Evolutionary conservation across 2,888 invertebrate genomes (phyloP).

Genomic region (Hyppa rectilinea): DNA sequence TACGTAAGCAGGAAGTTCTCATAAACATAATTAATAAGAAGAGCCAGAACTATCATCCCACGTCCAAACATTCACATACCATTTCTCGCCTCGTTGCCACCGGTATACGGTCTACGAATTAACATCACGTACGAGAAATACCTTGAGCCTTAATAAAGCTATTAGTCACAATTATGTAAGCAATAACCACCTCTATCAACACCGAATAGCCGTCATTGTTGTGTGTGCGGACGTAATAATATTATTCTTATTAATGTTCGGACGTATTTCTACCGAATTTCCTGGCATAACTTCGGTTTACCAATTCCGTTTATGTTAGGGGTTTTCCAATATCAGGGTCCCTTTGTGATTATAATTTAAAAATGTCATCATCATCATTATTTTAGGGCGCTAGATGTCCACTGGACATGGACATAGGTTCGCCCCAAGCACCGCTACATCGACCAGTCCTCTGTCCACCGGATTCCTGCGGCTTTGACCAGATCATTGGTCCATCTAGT

Average conservation of each 20-base stretch:
- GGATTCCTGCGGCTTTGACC: too few relatives aligned
- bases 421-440: too few relatives aligned
- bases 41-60: not conserved
- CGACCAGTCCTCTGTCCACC: too few relatives aligned
- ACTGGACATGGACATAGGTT: too few relatives aligned
- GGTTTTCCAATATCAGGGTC: constrained; percentile 28
- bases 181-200: constrained; percentile 41
- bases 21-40: constrained; percentile 3
- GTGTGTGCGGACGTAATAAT: constrained; percentile 10
- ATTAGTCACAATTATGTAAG: constrained; percentile 26
- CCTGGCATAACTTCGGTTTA: constrained; percentile 24
- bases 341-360: constrained; percentile 19
- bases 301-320: constrained; percentile 21
- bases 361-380: too few relatives aligned
- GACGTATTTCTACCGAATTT: constrained; percentile 25
- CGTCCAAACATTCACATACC: constrained; percentile 10
- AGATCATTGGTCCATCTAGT: too few relatives aligned
- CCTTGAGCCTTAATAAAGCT: constrained; percentile 23
- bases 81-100: constrained; percentile 8
- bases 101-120: constrained; percentile 18
- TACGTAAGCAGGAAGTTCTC: not conserved
- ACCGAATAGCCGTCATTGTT: constrained; percentile 28
- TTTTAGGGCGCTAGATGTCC: too few relatives aligned
- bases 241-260: constrained; percentile 31
- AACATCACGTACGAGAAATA: constrained; percentile 30